These are phyloP conservation scores for Oedothorax gibbosus DNA, from an alignment of 1,140 invertebrate genomes.

Conservation along the genomic window DNA sequence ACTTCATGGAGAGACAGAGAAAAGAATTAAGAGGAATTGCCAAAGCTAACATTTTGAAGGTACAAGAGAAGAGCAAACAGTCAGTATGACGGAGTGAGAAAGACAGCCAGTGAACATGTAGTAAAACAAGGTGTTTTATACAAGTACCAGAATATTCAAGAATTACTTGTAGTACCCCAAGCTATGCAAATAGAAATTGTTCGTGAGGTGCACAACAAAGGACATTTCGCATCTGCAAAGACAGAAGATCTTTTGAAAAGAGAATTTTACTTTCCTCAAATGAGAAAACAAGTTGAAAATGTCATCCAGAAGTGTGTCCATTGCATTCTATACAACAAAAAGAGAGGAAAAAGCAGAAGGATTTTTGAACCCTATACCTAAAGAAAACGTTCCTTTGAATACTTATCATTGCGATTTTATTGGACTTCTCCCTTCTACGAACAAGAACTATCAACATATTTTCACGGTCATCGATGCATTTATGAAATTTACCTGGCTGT, in stretches of 20 bases:
- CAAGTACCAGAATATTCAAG: background rate
- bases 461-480: too few species aligned
- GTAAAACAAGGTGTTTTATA: too few species aligned
- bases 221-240: too few species aligned
- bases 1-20: background rate
- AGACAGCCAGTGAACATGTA: too few species aligned
- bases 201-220: conserved; percentile 6
- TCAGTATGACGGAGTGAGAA: too few species aligned
- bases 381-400: conserved; percentile 18
- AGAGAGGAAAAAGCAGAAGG: conserved; percentile 8
- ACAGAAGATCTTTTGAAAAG: too few species aligned
- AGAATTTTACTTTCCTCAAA: too few species aligned
- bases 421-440: too few species aligned
- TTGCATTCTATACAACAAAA: conserved; percentile 30
- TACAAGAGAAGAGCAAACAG: too few species aligned
- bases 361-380: conserved; percentile 26
- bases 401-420: background rate
- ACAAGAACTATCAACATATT: too few species aligned
- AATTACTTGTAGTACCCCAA: conserved; percentile 15
- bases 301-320: background rate
- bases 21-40: background rate
- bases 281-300: background rate
- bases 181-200: background rate
- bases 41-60: too few species aligned
- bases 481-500: too few species aligned